phyloP scores from a whole-genome alignment of 2,888 invertebrate genomes.

The Dorcus parallelipipedus region DNA sequence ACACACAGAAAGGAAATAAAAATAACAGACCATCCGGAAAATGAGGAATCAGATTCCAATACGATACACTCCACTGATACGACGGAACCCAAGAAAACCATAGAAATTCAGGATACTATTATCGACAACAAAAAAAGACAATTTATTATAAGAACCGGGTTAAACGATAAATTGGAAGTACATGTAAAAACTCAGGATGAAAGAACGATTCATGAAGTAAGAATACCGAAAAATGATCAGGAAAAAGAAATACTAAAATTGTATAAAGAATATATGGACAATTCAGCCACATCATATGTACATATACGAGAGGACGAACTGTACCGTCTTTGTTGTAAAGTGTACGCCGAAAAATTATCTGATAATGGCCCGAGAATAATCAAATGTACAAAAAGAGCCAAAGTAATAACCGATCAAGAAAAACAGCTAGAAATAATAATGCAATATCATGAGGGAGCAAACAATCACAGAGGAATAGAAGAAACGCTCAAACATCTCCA shows the following conservation, averaged over 20 bases:
- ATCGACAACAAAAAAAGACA: background rate
- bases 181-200: background rate
- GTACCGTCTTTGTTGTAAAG: background rate
- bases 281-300: background rate
- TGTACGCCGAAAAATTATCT: background rate
- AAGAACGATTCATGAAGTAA: background rate
- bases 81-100: background rate
- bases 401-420: background rate
- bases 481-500: background rate
- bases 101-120: conserved; percentile 2
- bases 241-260: background rate
- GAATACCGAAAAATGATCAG: conserved; percentile 1
- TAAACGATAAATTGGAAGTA: background rate
- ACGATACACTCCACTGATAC: background rate
- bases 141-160: background rate
- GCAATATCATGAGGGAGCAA: background rate
- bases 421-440: background rate
- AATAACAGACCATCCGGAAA: background rate
- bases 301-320: no score
- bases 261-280: conserved; percentile 1
- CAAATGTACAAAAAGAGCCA: background rate
- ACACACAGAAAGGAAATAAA: no score
- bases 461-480: background rate
- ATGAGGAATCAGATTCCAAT: background rate
- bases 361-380: conserved; percentile 1